A percentile compares a stretch with the other conserved stretches of the same genome.
These are phyloP conservation scores for Fissipunctia ypsillon DNA, from an alignment of 2,888 invertebrate species.

Conservation along the genomic window DNA sequence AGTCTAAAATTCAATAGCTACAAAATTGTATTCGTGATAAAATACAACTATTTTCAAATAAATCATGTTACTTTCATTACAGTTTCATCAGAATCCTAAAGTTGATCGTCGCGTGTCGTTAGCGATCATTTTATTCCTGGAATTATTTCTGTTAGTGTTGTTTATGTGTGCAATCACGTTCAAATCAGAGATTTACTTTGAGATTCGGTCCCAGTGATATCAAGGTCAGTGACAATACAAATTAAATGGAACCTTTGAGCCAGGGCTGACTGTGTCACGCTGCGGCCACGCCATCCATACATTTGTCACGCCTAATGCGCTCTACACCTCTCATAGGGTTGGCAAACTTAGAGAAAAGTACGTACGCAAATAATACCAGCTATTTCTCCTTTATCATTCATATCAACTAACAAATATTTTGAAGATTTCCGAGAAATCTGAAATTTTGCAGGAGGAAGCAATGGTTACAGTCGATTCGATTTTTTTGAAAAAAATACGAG, in stretches of 20 bases:
- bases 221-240: slow-evolving; percentile 54
- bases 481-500: background rate
- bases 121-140: background rate
- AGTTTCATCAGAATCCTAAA: background rate
- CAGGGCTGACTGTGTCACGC: slow-evolving; percentile 46
- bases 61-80: background rate
- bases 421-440: background rate
- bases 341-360: slow-evolving; percentile 2
- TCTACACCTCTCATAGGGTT: slow-evolving; percentile 58
- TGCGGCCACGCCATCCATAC: slow-evolving; percentile 60
- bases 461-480: background rate
- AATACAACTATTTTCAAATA: background rate
- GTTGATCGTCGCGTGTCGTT: background rate
- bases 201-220: slow-evolving; percentile 8
- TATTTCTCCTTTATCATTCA: background rate
- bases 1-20: background rate
- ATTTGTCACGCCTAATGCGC: slow-evolving; percentile 67
- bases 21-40: background rate
- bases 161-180: background rate
- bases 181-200: slow-evolving; percentile 7
- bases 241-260: slow-evolving; percentile 27
- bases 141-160: background rate
- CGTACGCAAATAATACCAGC: background rate
- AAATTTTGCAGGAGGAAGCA: background rate
- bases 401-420: background rate